Evolutionary conservation across 2,113 vertebrate genomes (phyloP).

Genomic region (Litocranius walleri): DNA sequence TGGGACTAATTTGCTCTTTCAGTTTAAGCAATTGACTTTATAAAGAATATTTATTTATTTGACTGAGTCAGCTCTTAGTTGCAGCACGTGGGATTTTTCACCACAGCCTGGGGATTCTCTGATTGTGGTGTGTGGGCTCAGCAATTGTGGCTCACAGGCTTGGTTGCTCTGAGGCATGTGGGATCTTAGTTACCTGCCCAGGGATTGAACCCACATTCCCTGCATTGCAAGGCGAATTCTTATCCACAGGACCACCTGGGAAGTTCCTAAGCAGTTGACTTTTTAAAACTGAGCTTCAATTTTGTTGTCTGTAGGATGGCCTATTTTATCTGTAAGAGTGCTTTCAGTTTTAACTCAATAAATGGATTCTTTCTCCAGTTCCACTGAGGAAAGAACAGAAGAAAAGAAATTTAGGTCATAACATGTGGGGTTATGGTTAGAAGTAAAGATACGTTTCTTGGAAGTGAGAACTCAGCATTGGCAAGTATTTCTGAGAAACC

Average conservation of each 20-base stretch:
- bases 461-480: not conserved
- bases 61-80: not conserved
- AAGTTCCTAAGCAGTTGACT: not conserved
- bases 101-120: not conserved
- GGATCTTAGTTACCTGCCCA: not conserved
- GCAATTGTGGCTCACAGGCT: not conserved
- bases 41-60: not conserved
- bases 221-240: not conserved
- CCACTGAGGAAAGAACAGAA: not conserved
- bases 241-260: not conserved
- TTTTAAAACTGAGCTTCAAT: not conserved
- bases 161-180: not conserved
- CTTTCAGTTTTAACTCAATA: not conserved
- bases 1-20: not conserved
- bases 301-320: not conserved
- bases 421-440: not conserved
- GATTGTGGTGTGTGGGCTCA: not conserved
- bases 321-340: not conserved
- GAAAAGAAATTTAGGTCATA: not conserved
- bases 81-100: not conserved
- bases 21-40: not conserved
- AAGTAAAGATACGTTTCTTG: not conserved
- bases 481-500: not conserved
- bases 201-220: not conserved
- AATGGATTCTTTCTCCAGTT: not conserved